Evolutionary conservation across 2,888 invertebrate species (phyloP).

Genomic region (Lumbricus terrestris): DNA sequence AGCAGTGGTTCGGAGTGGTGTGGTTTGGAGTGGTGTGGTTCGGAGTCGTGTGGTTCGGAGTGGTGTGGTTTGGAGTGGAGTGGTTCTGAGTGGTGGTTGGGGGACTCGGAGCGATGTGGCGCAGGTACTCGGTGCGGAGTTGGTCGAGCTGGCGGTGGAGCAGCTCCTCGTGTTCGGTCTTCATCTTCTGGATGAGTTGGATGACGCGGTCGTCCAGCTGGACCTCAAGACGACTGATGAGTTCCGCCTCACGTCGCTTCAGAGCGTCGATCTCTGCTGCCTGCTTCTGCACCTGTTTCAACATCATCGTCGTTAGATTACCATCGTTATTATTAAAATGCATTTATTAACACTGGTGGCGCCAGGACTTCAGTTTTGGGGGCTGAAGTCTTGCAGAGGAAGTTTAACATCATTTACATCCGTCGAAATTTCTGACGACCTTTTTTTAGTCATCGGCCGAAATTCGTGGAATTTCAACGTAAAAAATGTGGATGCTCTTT

Average conservation of each 20-base stretch:
- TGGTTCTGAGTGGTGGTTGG: neutral
- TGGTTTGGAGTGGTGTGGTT: too few relatives aligned
- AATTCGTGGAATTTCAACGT: too few relatives aligned
- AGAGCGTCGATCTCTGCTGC: neutral
- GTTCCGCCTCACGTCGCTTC: slow-evolving; percentile 18
- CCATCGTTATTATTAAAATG: too few relatives aligned
- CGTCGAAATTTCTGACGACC: too few relatives aligned
- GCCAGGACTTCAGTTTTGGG: too few relatives aligned
- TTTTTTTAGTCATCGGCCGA: too few relatives aligned
- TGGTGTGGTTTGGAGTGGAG: too few relatives aligned
- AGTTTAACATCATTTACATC: too few relatives aligned
- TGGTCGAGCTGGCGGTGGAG: slow-evolving; percentile 30
- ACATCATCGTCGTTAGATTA: too few relatives aligned
- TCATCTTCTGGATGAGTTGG: slow-evolving; percentile 24
- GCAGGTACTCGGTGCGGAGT: slow-evolving; percentile 25
- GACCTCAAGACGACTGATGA: slow-evolving; percentile 28
- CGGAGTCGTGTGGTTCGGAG: neutral
- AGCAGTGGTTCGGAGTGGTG: neutral
- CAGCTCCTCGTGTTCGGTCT: slow-evolving; percentile 32
- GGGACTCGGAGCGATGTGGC: neutral
- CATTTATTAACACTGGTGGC: too few relatives aligned
- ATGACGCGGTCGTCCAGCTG: slow-evolving; percentile 25
- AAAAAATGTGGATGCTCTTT: too few relatives aligned
- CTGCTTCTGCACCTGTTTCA: slow-evolving; percentile 18
- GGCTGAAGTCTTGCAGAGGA: too few relatives aligned